phyloP scores from a whole-genome alignment of 2,797 vertebrate species.

The Ctenopoma multispine region DNA sequence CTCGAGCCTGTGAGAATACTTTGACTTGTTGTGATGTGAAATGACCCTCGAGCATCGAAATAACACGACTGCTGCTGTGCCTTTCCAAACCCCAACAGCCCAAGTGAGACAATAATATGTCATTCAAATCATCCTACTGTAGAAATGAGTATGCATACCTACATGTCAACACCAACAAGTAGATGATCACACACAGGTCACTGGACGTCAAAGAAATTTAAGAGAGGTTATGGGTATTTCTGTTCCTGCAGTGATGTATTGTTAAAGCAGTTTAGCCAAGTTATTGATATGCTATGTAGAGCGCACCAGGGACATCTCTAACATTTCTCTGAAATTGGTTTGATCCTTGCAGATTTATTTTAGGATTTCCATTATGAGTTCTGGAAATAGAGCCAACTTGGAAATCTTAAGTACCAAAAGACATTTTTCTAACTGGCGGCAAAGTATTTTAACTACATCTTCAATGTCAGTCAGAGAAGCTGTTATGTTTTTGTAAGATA shows the following conservation, averaged over 20 bases:
- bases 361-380: background rate
- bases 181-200: constrained; percentile 28
- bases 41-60: constrained; percentile 60
- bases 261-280: background rate
- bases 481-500: background rate
- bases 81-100: constrained; percentile 39
- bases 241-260: background rate
- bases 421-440: background rate
- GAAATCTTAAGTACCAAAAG: background rate
- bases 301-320: background rate
- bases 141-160: constrained; percentile 15
- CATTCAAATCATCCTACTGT: constrained; percentile 36
- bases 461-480: background rate
- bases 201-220: constrained; percentile 1
- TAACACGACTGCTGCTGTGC: constrained; percentile 40
- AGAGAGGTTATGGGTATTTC: background rate
- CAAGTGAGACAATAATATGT: constrained; percentile 60
- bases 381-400: constrained; percentile 4
- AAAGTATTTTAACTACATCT: background rate
- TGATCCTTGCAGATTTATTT: constrained; percentile 3
- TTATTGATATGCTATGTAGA: background rate
- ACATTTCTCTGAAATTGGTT: constrained; percentile 11
- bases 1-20: constrained; percentile 64
- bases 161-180: background rate
- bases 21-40: constrained; percentile 60